Evolutionary conservation across 2,888 invertebrate species (phyloP), one percentile per base, ranked within the genome.

Genomic region (Agonopterix alstromeriana): DNA sequence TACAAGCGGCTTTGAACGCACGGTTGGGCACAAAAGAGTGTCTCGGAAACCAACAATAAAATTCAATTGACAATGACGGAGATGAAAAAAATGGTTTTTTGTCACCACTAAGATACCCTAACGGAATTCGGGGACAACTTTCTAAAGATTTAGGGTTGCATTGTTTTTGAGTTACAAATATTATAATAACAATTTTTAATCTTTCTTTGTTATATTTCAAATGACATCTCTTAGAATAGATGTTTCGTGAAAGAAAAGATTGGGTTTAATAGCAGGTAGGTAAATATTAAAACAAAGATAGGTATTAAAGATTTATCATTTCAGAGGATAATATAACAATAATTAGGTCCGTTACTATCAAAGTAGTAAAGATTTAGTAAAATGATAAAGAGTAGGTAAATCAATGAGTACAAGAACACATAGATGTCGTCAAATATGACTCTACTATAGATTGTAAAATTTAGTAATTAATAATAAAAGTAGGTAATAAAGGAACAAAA

Each of bases 21-120:
- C 85, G 81, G 82, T 80, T 83, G 74, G 63, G 71, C 82, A 86
- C 83, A 87, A 87, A 85, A 84, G 85, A 74, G 74, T 78, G 82
- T 84, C 82, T 81, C 71, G 77, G 82, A 84, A 87, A 83, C 85
- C 82, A 74, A 85, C 86, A 85, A 87, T 87, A 87, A 88, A 84
- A 82, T 82, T 85, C 84, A 85, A 85, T 85, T 85, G 85, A 86
- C 87, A 85, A 85, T 82, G 77, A 77, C 38, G 4, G n/a, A 38
- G 10, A 38, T n/a, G 74, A 73, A 68, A 63, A 64, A 70, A 77
- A 72, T 72, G 65, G 62, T 59, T 73, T 80, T 74, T 77, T 75
- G 69, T 67, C 27, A 64, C 73, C 75, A 77, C 82, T 78, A 77
- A 73, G 74, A 80, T 77, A 60, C 71, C 72, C 71, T 83, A 87